These are phyloP conservation scores for Coluber constrictor DNA, from an alignment of 2,797 vertebrate genomes.

Conservation along the genomic window DNA sequence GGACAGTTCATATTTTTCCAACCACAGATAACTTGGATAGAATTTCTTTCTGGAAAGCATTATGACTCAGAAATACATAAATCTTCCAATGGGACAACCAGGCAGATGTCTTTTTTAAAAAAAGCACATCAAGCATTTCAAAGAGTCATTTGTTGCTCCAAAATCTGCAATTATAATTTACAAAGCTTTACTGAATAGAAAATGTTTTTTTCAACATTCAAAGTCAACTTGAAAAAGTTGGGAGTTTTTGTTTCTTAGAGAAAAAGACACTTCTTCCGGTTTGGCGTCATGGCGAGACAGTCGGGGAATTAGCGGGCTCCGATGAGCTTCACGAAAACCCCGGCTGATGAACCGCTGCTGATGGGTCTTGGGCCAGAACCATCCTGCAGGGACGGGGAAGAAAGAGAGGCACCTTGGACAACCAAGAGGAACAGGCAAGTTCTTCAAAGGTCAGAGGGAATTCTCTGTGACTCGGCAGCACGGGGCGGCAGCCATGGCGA, in stretches of 20 bases:
- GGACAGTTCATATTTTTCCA: not conserved
- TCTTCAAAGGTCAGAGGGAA: too few species aligned
- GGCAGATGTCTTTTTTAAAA: not conserved
- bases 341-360: too few species aligned
- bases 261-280: not conserved
- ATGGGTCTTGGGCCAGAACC: too few species aligned
- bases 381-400: too few species aligned
- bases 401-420: too few species aligned
- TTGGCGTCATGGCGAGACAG: too few species aligned
- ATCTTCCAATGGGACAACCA: constrained; percentile 28
- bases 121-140: constrained; percentile 42
- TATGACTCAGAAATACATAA: constrained; percentile 24
- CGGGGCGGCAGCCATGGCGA: too few species aligned
- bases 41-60: constrained; percentile 18
- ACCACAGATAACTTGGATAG: constrained; percentile 6
- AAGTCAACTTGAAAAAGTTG: constrained; percentile 17
- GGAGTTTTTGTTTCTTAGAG: not conserved
- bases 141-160: constrained; percentile 36
- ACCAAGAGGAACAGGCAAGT: too few species aligned
- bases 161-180: constrained; percentile 42
- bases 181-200: constrained; percentile 23
- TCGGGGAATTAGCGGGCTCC: too few species aligned
- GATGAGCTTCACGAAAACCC: too few species aligned
- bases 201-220: constrained; percentile 45
- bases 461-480: too few species aligned